Evolutionary conservation across 1,140 invertebrate genomes (phyloP).

Genomic region (Mercenaria mercenaria): DNA sequence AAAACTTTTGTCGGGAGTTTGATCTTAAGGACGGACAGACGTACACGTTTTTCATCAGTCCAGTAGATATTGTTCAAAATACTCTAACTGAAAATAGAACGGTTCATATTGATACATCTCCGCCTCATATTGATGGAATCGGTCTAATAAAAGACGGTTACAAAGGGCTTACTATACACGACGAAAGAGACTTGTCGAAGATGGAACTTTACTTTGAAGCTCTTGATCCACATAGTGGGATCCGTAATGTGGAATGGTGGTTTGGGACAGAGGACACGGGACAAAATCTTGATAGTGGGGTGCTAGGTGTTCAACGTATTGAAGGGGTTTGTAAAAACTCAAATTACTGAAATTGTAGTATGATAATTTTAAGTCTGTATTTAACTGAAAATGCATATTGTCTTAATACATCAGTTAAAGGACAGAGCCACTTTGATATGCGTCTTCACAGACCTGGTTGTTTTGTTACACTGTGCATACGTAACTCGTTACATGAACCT

Average conservation of each 20-base stretch:
- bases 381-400: too few relatives aligned
- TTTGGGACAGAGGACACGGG: slow-evolving; percentile 45
- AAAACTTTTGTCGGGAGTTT: slow-evolving; percentile 34
- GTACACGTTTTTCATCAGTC: slow-evolving; percentile 55
- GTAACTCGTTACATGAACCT: too few relatives aligned
- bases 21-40: slow-evolving; percentile 68
- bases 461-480: too few relatives aligned
- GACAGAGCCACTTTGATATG: too few relatives aligned
- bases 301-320: neutral
- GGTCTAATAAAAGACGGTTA: slow-evolving; percentile 65
- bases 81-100: slow-evolving; percentile 47
- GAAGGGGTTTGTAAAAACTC: neutral
- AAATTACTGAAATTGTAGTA: too few relatives aligned
- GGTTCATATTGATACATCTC: slow-evolving; percentile 66
- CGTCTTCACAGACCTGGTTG: too few relatives aligned
- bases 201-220: slow-evolving; percentile 73
- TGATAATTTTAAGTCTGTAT: too few relatives aligned
- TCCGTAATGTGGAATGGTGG: slow-evolving; percentile 52
- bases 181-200: slow-evolving; percentile 68
- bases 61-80: slow-evolving; percentile 67
- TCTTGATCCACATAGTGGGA: slow-evolving; percentile 73
- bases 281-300: neutral
- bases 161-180: slow-evolving; percentile 66
- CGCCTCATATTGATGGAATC: slow-evolving; percentile 61
- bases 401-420: too few relatives aligned